phyloP scores from a whole-genome alignment of 1,140 invertebrate genomes.

The Periplaneta americana region DNA sequence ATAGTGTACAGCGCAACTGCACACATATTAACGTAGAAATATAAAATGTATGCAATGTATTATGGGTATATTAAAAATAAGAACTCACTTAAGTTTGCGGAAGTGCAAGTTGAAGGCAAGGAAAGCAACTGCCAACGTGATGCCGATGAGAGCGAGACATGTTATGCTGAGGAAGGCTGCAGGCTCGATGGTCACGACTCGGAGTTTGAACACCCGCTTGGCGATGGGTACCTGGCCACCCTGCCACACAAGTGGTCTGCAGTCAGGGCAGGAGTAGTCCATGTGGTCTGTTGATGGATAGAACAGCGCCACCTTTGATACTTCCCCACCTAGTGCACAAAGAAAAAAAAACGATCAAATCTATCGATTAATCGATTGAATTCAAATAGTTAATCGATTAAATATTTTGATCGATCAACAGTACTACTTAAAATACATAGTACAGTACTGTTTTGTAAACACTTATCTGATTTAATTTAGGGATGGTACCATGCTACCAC shows the following conservation, averaged over 20 bases:
- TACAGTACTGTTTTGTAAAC: no score
- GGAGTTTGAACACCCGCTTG: slow-evolving; percentile 59
- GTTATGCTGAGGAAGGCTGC: slow-evolving; percentile 64
- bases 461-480: no score
- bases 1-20: no score
- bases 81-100: slow-evolving; percentile 77
- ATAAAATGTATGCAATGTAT: no score
- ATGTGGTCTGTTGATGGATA: slow-evolving; percentile 57
- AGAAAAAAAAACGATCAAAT: no score
- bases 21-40: no score
- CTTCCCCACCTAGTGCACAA: slow-evolving; percentile 50
- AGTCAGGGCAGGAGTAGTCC: slow-evolving; percentile 65
- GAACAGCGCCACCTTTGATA: slow-evolving; percentile 67
- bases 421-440: no score
- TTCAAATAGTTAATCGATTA: no score
- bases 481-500: no score
- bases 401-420: no score
- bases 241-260: slow-evolving; percentile 64
- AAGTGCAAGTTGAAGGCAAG: slow-evolving; percentile 84
- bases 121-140: slow-evolving; percentile 70
- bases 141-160: slow-evolving; percentile 65
- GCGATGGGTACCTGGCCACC: slow-evolving; percentile 71
- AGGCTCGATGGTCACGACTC: slow-evolving; percentile 68
- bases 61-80: no score
- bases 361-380: no score